A percentile compares a stretch with the other conserved stretches of the same genome.
phyloP scores from a whole-genome alignment of 92 coral and sea anemone species.

The Parazoanthus darwini region DNA sequence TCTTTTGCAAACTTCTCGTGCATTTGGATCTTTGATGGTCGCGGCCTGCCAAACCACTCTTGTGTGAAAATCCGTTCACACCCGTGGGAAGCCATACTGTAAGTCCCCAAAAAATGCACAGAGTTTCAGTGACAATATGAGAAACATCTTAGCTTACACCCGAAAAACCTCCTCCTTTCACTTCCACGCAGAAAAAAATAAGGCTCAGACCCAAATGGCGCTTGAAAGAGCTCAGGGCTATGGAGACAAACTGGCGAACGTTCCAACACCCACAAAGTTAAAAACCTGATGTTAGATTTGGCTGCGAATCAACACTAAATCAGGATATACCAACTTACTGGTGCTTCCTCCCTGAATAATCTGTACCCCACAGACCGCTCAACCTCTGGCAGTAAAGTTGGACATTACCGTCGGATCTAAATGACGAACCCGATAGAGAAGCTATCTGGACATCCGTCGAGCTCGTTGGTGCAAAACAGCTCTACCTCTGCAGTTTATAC shows the following conservation, averaged over 20 bases:
- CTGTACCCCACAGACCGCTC: conserved; percentile 17
- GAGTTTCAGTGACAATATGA: too few relatives aligned
- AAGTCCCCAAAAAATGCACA: too few relatives aligned
- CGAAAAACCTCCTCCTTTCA: conserved; percentile 10
- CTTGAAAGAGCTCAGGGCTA: not conserved
- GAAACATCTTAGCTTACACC: not conserved
- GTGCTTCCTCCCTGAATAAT: conserved; percentile 18
- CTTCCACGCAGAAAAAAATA: not conserved
- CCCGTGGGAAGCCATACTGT: too few relatives aligned
- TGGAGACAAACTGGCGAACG: conserved; percentile 28
- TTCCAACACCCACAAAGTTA: conserved; percentile 22
- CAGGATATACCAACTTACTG: conserved; percentile 37
- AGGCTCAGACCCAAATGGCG: not conserved
- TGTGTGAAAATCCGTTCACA: too few relatives aligned
- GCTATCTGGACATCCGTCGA: conserved; percentile 36
- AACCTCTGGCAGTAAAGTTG: conserved; percentile 34
- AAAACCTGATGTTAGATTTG: conserved; percentile 17
- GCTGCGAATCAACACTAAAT: conserved; percentile 32
- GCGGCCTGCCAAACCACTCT: too few relatives aligned
- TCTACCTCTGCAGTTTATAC: conserved; percentile 20
- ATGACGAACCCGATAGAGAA: conserved; percentile 23
- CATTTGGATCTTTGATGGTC: too few relatives aligned
- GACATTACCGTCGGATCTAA: conserved; percentile 26
- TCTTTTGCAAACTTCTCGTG: too few relatives aligned
- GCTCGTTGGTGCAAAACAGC: conserved; percentile 35